These are phyloP conservation scores for Drosophila testacea DNA, from an alignment of 2,888 invertebrate genomes.

Conservation along the genomic window DNA sequence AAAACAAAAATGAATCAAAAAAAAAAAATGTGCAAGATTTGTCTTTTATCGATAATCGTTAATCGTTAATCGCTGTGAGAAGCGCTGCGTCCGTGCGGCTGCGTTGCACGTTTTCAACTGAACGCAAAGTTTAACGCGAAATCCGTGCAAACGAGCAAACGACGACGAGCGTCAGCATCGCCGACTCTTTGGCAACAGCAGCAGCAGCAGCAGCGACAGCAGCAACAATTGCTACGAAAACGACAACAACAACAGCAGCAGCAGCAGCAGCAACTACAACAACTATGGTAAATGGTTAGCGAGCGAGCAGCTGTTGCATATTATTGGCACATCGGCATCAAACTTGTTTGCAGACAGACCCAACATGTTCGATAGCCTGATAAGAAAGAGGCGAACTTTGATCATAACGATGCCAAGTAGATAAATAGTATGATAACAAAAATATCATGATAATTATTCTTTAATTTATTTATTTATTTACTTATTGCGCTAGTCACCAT, in stretches of 20 bases:
- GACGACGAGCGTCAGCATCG: conserved; percentile 43
- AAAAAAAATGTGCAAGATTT: conserved; percentile 12
- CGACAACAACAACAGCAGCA: conserved; percentile 21
- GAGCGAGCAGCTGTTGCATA: conserved; percentile 60
- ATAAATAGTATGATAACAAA: not conserved
- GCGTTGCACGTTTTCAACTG: conserved; percentile 79
- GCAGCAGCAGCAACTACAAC: conserved; percentile 22
- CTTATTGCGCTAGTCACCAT: too few relatives aligned
- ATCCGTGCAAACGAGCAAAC: conserved; percentile 62
- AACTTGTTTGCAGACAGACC: conserved; percentile 50
- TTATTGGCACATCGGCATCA: conserved; percentile 69
- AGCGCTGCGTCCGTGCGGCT: conserved; percentile 71
- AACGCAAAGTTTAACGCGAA: conserved; percentile 72
- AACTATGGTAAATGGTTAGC: conserved; percentile 27
- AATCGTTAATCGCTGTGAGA: conserved; percentile 43
- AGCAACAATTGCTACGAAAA: conserved; percentile 32
- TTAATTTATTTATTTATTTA: too few relatives aligned
- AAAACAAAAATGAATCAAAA: conserved; percentile 22
- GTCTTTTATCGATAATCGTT: conserved; percentile 23
- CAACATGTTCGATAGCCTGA: conserved; percentile 70
- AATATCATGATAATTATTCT: not conserved
- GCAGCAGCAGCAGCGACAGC: conserved; percentile 32
- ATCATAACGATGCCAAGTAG: not conserved
- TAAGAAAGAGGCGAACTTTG: conserved; percentile 40
- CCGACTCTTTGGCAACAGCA: conserved; percentile 52